Evolutionary conservation across 2,113 vertebrate genomes (phyloP), one percentile per base, ranked within the genome.

Genomic region (Nicator chloris): DNA sequence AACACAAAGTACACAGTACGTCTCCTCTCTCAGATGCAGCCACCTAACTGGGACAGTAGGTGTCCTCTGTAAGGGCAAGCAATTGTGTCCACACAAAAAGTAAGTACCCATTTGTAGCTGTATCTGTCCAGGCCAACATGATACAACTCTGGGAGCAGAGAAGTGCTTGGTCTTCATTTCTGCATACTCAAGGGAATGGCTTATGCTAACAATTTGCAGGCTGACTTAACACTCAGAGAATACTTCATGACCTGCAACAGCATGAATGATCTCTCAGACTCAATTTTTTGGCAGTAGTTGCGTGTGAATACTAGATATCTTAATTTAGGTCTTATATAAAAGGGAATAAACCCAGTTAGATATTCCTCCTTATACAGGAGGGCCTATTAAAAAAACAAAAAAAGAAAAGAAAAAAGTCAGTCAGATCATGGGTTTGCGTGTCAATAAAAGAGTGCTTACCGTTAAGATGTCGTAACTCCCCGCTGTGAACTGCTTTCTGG

Each of bases 401-500:
- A 47, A 45, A 69, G 61, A 8, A 6, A 16, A 63, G 64, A 18
- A 60, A 42, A 35, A 70, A n/a, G 4, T 18, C 22, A 45, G 37
- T 51, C 9, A 85, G 73, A 68, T 53, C 9, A 23, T 8, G 4
- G 5, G 9, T 69, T 50, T 23, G 20, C 37, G 79, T 14, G 56
- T 68, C 17, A 8, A 28, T 27, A 70, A 63, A 90, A 83, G 71
- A 88, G 68, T 22, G 82, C 98, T 91, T 98, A 99, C 99, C 39
- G 99, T 99, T 86, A 99, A 96, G 94, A 99, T 99, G 96, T 99
- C 99, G 0, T 99, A 99, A 97, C 98, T 99, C 19, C 99, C 99
- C 0, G 99, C 99, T 20, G 98, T 97, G 96, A 99, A 99, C 72
- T 99, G 99, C 94, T 99, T 99, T 92, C 99, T 98, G 30, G 99